Conservation (phyloP, 1,140 invertebrate genomes). For the Leptinotarsa undecemlineata region DNA sequence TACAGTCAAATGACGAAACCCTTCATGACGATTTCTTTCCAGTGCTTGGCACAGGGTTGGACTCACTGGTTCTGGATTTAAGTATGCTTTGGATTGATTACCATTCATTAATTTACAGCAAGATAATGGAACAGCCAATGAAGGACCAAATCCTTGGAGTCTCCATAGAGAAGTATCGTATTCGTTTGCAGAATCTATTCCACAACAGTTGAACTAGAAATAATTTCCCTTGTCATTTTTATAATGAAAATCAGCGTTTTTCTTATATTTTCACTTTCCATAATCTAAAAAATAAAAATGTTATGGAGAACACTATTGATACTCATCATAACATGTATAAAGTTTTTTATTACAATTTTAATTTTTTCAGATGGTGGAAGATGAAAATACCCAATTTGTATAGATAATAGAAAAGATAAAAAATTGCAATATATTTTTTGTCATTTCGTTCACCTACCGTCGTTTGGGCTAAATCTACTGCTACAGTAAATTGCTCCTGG, state of each 20-base stretch:
- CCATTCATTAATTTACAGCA: slow-evolving; percentile 75
- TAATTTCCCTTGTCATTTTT: slow-evolving; percentile 4
- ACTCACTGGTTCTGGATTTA: slow-evolving; percentile 77
- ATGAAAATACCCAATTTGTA: too few species aligned
- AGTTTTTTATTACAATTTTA: too few species aligned
- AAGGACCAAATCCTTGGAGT: slow-evolving; percentile 70
- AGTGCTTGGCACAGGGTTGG: slow-evolving; percentile 71
- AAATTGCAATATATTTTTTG: too few species aligned
- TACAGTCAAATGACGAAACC: slow-evolving; percentile 66
- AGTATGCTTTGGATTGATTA: slow-evolving; percentile 63
- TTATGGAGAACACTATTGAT: too few species aligned
- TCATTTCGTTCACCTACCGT: slow-evolving; percentile 55
- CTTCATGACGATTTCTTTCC: slow-evolving; percentile 62
- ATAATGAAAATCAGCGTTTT: too few species aligned
- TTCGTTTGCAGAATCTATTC: slow-evolving; percentile 76
- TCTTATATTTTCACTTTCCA: too few species aligned
- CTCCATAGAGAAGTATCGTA: slow-evolving; percentile 83
- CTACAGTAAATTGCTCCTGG: slow-evolving; percentile 74
- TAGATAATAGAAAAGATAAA: too few species aligned
- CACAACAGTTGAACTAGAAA: slow-evolving; percentile 80
- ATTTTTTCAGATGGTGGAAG: too few species aligned
- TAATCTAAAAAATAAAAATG: too few species aligned
- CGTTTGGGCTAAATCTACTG: slow-evolving; percentile 75
- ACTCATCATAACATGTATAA: too few species aligned
- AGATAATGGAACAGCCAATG: slow-evolving; percentile 74